These are phyloP conservation scores for Aphaenogaster floridana DNA, from an alignment of 1,140 invertebrate species.

Conservation along the genomic window DNA sequence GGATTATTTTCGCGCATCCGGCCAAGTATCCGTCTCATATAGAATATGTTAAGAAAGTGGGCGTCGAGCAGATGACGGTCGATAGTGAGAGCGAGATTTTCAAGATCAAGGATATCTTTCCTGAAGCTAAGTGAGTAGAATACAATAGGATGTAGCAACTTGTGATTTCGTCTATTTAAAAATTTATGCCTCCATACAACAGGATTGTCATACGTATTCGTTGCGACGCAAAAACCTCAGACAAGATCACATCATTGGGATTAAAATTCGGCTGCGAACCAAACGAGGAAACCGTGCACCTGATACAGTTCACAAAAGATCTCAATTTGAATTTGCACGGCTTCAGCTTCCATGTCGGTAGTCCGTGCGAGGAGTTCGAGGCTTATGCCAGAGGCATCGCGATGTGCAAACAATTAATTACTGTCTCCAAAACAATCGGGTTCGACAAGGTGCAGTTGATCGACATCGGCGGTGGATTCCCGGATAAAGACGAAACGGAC, in stretches of 20 bases:
- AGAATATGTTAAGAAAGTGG: conserved; percentile 91
- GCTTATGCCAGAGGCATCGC: conserved; percentile 92
- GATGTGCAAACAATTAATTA: conserved; percentile 90
- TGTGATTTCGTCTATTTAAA: not conserved
- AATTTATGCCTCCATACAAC: not conserved
- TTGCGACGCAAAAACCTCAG: conserved; percentile 90
- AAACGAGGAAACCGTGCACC: conserved; percentile 90
- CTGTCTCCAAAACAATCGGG: conserved; percentile 89
- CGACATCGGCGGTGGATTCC: conserved; percentile 95
- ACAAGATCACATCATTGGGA: conserved; percentile 91
- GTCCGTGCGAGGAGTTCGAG: conserved; percentile 91
- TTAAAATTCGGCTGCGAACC: conserved; percentile 97
- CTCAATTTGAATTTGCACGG: conserved; percentile 93
- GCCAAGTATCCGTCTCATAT: conserved; percentile 97
- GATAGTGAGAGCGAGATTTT: conserved; percentile 97
- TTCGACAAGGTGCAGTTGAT: conserved; percentile 90
- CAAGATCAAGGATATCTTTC: conserved; percentile 95
- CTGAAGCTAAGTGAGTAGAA: conserved; percentile 91
- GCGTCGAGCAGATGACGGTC: conserved; percentile 96
- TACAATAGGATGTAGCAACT: not conserved
- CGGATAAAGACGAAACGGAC: conserved; percentile 89
- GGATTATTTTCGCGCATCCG: conserved; percentile 99
- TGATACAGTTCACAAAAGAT: conserved; percentile 92
- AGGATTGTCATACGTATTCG: conserved; percentile 96
- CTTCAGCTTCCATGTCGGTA: conserved; percentile 95